A percentile compares a stretch with the other conserved stretches of the same genome.
Conservation (phyloP, 2,113 vertebrate genomes). For the Antigone vipio region DNA sequence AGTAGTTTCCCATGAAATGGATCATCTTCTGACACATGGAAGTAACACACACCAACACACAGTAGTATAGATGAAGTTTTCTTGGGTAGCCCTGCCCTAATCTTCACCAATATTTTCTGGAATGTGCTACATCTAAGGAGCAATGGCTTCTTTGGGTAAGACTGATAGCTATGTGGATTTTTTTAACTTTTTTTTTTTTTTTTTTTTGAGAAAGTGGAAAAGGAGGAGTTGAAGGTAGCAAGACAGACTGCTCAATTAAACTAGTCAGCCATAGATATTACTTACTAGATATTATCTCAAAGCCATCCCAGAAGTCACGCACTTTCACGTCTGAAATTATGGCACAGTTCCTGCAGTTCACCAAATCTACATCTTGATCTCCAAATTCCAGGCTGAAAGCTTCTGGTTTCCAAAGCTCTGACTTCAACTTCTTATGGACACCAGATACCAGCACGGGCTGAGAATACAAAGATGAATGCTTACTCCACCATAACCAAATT, state of each 20-base stretch:
- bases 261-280: constrained; percentile 48
- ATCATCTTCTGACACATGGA: neutral
- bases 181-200: neutral
- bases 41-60: neutral
- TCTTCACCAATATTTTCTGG: neutral
- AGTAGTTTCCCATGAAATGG: neutral
- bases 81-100: neutral
- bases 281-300: constrained; percentile 93
- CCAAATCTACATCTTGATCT: constrained; percentile 96
- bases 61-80: neutral
- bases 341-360: constrained; percentile 97
- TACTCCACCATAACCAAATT: constrained; percentile 53
- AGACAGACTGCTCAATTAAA: constrained; percentile 40
- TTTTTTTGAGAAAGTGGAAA: neutral
- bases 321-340: constrained; percentile 99
- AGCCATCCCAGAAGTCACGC: constrained; percentile 98
- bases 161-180: neutral
- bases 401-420: constrained; percentile 89
- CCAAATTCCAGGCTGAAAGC: constrained; percentile 98
- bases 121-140: neutral
- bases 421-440: constrained; percentile 92
- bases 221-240: neutral
- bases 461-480: constrained; percentile 67
- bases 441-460: constrained; percentile 98
- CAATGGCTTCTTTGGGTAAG: neutral